Conservation (phyloP, 2,113 vertebrate species). For the Tachycineta bicolor region DNA sequence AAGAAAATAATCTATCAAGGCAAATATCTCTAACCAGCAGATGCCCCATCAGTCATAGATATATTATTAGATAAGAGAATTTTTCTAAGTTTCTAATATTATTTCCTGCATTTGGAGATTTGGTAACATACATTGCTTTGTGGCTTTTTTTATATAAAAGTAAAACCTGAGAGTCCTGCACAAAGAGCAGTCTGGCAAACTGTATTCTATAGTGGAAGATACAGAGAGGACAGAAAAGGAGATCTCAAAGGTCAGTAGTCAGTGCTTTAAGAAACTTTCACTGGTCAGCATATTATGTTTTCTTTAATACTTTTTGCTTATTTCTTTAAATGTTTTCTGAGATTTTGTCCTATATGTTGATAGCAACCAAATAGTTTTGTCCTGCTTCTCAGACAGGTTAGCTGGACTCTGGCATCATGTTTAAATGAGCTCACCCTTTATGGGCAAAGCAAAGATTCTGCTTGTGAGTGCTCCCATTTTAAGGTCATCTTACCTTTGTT, state of each 20-base stretch:
- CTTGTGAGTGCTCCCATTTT: no score
- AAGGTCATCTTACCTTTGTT: no score
- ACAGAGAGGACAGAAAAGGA: not conserved
- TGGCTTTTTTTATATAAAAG: not conserved
- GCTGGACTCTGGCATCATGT: not conserved
- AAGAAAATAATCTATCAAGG: not conserved
- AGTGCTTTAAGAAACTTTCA: not conserved
- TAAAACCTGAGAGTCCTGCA: not conserved
- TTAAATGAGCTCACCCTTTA: not conserved
- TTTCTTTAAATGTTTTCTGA: not conserved
- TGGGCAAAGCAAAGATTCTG: not conserved
- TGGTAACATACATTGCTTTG: not conserved
- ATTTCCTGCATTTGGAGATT: not conserved
- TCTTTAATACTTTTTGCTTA: not conserved
- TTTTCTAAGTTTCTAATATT: not conserved
- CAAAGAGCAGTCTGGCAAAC: not conserved
- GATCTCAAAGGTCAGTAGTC: not conserved
- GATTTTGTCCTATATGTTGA: not conserved
- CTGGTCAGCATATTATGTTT: not conserved
- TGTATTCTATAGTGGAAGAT: not conserved
- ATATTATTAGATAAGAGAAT: not conserved
- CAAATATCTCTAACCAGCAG: constrained; percentile 5
- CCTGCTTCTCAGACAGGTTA: not conserved
- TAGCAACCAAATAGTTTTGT: not conserved
- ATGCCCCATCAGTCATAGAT: not conserved